Base-by-base conservation (phyloP, 2,113 vertebrate genomes). In the Polypterus senegalus region DNA sequence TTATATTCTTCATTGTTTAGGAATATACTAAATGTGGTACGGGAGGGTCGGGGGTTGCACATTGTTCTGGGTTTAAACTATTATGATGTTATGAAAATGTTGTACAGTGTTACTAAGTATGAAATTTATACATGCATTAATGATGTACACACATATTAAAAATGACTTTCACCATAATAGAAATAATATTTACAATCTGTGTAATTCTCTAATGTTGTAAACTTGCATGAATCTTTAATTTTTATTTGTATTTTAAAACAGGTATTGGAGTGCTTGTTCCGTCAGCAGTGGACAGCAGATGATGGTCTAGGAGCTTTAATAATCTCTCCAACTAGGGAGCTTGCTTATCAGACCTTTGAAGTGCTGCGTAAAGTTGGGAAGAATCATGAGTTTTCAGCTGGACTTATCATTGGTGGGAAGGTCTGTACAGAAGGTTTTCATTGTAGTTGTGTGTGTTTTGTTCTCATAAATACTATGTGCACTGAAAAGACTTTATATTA, bases 321-420 rank as follows among this genome's bases (percentile, higher is more conserved):
- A 66, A 94, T 99, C 66, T 97, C 96, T 0, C 94, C 95, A 45
- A 99, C 95, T 0, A 78, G 96, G 76, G 96, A 99, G 65, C 82
- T 99, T 54, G 96, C 96, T 0, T 98, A 92, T 74, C 96, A 99
- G 69, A 98, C 93, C 7, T 99, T 94, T 70, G 89, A 92, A 63
- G 90, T 97, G 57, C 81, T 97, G 49, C 87, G 92, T 47, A 95
- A 89, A 79, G 86, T 99, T 46, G 95, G 96, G 4, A 92, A 85
- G 74, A 93, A 97, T 67, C 96, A 99, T 9, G 94, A 99, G 4
- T 96, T 99, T 72, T 99, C 96, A 5, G 96, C 95, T 9, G 96
- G 93, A 9, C 93, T 99, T 52, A 68, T 99, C 67, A 97, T 99
- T 68, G 96, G 95, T 48, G 95, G 95, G 11, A 99, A 97, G 83